Evolutionary conservation across 92 coral and sea anemone species (phyloP), one percentile per base, ranked within the genome.

Genomic region (Diadumene lineata): DNA sequence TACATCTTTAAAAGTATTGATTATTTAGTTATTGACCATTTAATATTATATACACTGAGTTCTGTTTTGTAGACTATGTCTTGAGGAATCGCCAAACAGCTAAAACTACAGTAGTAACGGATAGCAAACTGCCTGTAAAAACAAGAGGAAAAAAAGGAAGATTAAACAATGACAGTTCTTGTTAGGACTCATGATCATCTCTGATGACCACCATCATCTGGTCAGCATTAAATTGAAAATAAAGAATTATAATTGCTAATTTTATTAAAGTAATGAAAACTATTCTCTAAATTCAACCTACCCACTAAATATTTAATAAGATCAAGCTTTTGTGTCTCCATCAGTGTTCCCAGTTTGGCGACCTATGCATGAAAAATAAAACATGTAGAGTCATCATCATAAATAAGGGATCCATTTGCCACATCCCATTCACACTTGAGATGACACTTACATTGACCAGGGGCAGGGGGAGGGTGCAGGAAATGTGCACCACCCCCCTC

Each of bases 271-370:
- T n/a, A n/a, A n/a, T n/a, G n/a, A n/a, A n/a, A n/a, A n/a, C n/a
- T n/a, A n/a, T n/a, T n/a, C n/a, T n/a, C n/a, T n/a, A n/a, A n/a
- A n/a, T 53, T 53, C n/a, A 11, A 50, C 30, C 82, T 64, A 96
- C 99, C 99, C n/a, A 92, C 96, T 73, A 96, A 77, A 67, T 96
- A 96, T 74, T 92, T 96, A 58, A 96, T 88, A 62, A 96, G 89
- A 76, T 96, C 99, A 70, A 96, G 43, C 69, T 96, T 94, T 84
- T 96, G 99, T 0, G 96, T 79, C 79, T 96, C 99, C 74, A 96
- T 82, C 15, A 86, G 93, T 7, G 97, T 94, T 31, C 93, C 98
- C 30, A 94, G 86, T 76, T 93, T 96, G 34, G 99, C 99, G 32
- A 96, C 86, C 99, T 96, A 58, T n/a, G n/a, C n/a, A n/a, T n/a